Percentiles rank a stretch among this genome's conserved stretches.
Conservation (phyloP, 2,888 invertebrate genomes). For the Prostheceraeus crozeri region DNA sequence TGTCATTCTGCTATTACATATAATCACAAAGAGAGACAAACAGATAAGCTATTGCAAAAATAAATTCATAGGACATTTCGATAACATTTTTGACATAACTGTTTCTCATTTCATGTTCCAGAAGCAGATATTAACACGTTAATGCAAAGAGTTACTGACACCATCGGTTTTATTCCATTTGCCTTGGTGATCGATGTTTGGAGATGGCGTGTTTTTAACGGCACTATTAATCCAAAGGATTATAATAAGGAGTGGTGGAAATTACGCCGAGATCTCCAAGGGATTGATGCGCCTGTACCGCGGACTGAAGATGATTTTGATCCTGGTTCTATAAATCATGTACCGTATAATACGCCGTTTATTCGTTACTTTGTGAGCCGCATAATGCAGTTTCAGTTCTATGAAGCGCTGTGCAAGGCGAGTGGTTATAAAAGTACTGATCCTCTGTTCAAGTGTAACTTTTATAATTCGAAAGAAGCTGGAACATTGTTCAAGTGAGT, state of each 20-base stretch:
- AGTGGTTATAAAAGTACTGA: conserved; percentile 41
- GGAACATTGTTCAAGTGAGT: too few species aligned
- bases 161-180: conserved; percentile 58
- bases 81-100: too few species aligned
- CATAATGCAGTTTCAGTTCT: conserved; percentile 46
- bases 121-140: conserved; percentile 30
- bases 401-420: conserved; percentile 42
- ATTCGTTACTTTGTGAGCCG: conserved; percentile 44
- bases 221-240: conserved; percentile 45
- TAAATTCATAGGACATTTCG: too few species aligned
- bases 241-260: conserved; percentile 59
- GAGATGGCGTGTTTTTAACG: conserved; percentile 57
- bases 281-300: not conserved
- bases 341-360: conserved; percentile 19
- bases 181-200: conserved; percentile 58
- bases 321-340: conserved; percentile 18
- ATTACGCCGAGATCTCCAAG: conserved; percentile 47
- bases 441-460: conserved; percentile 44
- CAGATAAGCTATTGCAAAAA: too few species aligned
- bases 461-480: conserved; percentile 41
- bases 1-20: too few species aligned
- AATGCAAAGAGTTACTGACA: conserved; percentile 54
- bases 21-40: too few species aligned
- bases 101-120: too few species aligned
- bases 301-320: not conserved